Evolutionary conservation across 2,113 vertebrate genomes (phyloP).

Genomic region (Aepyceros melampus): DNA sequence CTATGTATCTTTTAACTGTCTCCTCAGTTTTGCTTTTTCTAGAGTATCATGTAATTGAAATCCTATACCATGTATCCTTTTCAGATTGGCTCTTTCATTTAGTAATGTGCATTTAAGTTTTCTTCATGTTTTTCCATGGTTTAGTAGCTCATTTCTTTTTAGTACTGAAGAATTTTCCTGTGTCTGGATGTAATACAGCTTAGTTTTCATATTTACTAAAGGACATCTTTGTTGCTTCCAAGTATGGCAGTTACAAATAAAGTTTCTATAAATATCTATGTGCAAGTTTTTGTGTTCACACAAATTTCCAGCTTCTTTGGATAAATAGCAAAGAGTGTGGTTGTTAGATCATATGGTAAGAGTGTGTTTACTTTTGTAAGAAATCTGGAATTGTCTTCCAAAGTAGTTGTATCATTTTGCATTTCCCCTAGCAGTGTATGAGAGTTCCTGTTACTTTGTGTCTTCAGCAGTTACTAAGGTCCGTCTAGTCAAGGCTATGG

Average conservation of each 20-base stretch:
- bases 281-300: background rate
- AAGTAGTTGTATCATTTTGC: background rate
- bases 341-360: background rate
- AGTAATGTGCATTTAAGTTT: background rate
- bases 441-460: background rate
- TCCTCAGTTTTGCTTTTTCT: background rate
- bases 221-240: background rate
- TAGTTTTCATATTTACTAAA: background rate
- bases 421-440: background rate
- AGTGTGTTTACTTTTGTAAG: background rate
- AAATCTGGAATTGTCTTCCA: background rate
- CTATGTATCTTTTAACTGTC: background rate
- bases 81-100: background rate
- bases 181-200: background rate
- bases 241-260: background rate
- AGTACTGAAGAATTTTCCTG: background rate
- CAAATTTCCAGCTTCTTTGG: background rate
- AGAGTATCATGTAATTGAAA: background rate
- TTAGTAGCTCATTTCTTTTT: background rate
- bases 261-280: background rate
- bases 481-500: too few relatives aligned
- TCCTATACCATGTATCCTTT: background rate
- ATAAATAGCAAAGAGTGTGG: background rate
- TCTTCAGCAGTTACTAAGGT: too few relatives aligned
- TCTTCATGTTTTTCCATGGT: background rate